Evolutionary conservation across 2,888 invertebrate species (phyloP).

Genomic region (Prosopocoilus inquinatus): DNA sequence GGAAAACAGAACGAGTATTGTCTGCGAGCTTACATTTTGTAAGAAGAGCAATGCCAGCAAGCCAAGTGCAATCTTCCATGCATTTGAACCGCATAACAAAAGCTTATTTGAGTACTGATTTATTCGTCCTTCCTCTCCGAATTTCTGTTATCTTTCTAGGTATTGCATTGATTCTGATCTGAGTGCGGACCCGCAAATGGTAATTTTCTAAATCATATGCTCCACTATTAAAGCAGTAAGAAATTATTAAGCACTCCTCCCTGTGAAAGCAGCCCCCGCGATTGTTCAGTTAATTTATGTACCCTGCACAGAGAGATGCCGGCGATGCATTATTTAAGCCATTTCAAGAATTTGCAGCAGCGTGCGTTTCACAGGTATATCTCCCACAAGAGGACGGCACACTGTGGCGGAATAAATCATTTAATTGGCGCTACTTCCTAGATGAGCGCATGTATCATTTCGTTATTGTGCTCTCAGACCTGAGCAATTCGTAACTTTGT

Average conservation of each 20-base stretch:
- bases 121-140: no score
- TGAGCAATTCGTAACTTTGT: background rate
- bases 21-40: no score
- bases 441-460: no score
- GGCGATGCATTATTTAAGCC: slow-evolving; percentile 17
- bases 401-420: slow-evolving; percentile 15
- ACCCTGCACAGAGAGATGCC: slow-evolving; percentile 9
- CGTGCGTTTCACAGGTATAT: slow-evolving; percentile 16
- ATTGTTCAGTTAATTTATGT: slow-evolving; percentile 17
- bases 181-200: background rate
- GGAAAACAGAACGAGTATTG: no score
- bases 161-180: background rate
- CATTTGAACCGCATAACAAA: no score
- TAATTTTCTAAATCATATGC: background rate
- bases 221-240: slow-evolving; percentile 1
- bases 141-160: no score
- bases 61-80: no score
- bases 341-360: slow-evolving; percentile 15
- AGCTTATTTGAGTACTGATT: no score
- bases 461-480: no score
- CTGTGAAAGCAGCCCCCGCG: slow-evolving; percentile 1
- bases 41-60: no score
- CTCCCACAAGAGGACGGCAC: slow-evolving; percentile 14
- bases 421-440: background rate
- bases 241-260: no score